Evolutionary conservation across 2,888 invertebrate species (phyloP).

Genomic region (Xanthia icteritia): DNA sequence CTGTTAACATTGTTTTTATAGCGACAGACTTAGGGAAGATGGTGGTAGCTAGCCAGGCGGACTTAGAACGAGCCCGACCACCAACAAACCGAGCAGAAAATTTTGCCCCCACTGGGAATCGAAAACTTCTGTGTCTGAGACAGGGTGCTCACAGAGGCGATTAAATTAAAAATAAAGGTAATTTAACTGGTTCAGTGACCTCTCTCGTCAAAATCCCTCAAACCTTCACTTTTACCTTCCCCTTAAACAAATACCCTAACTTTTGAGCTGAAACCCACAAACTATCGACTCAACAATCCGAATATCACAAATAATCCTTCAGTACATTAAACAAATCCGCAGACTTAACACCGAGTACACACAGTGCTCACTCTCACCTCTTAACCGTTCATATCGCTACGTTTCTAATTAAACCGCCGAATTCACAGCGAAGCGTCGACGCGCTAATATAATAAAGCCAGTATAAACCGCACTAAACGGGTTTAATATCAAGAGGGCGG

Average conservation of each 20-base stretch:
- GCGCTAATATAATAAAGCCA: slow-evolving; percentile 89
- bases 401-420: slow-evolving; percentile 82
- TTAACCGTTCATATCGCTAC: slow-evolving; percentile 74
- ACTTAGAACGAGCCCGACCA: too few species aligned
- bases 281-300: slow-evolving; percentile 46
- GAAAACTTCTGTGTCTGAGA: too few species aligned
- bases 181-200: not conserved
- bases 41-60: too few species aligned
- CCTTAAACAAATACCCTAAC: slow-evolving; percentile 15
- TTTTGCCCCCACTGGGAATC: too few species aligned
- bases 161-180: too few species aligned
- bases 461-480: slow-evolving; percentile 86
- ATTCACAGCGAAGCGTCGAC: slow-evolving; percentile 81
- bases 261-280: slow-evolving; percentile 19
- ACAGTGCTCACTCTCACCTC: slow-evolving; percentile 67
- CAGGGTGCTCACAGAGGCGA: too few species aligned
- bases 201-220: not conserved
- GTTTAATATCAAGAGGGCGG: slow-evolving; percentile 86
- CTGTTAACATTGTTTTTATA: too few species aligned
- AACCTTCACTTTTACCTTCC: not conserved
- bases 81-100: too few species aligned
- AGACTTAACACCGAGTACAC: slow-evolving; percentile 64
- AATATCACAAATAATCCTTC: slow-evolving; percentile 57
- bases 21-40: too few species aligned
- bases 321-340: slow-evolving; percentile 67